Evolutionary conservation across 1,140 invertebrate genomes (phyloP).

Genomic region (Idris sp.): DNA sequence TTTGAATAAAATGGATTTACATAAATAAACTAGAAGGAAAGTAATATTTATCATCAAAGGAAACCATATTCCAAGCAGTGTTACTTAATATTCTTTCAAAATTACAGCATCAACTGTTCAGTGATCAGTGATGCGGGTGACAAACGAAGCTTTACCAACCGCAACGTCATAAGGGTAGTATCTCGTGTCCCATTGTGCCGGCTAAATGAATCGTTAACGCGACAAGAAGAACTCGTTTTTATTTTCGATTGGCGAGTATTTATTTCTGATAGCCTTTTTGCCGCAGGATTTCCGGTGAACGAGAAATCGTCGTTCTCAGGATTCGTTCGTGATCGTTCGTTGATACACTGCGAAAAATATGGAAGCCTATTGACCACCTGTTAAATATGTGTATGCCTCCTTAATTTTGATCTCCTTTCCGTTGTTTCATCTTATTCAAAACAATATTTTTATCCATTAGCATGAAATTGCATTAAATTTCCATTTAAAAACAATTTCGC

Average conservation of each 20-base stretch:
- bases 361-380: slow-evolving; percentile 56
- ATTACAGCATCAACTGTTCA: slow-evolving; percentile 33
- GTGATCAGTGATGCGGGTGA: slow-evolving; percentile 44
- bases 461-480: slow-evolving; percentile 38
- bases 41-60: slow-evolving; percentile 19
- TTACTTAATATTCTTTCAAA: slow-evolving; percentile 50
- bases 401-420: slow-evolving; percentile 4
- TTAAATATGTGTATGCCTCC: slow-evolving; percentile 35
- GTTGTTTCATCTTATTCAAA: slow-evolving; percentile 1
- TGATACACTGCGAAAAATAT: slow-evolving; percentile 25
- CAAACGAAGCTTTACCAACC: slow-evolving; percentile 35
- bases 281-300: slow-evolving; percentile 41
- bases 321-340: slow-evolving; percentile 26
- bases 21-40: slow-evolving; percentile 1
- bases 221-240: slow-evolving; percentile 9
- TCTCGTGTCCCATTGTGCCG: slow-evolving; percentile 56
- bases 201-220: slow-evolving; percentile 39
- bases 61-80: slow-evolving; percentile 40
- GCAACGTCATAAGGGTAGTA: slow-evolving; percentile 55
- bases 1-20: neutral
- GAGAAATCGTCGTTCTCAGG: slow-evolving; percentile 23
- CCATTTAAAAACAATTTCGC: slow-evolving; percentile 40
- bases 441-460: slow-evolving; percentile 30
- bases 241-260: slow-evolving; percentile 28
- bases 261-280: slow-evolving; percentile 25